phyloP scores from a whole-genome alignment of 2,888 invertebrate genomes.

The Ypsolopha sequella region DNA sequence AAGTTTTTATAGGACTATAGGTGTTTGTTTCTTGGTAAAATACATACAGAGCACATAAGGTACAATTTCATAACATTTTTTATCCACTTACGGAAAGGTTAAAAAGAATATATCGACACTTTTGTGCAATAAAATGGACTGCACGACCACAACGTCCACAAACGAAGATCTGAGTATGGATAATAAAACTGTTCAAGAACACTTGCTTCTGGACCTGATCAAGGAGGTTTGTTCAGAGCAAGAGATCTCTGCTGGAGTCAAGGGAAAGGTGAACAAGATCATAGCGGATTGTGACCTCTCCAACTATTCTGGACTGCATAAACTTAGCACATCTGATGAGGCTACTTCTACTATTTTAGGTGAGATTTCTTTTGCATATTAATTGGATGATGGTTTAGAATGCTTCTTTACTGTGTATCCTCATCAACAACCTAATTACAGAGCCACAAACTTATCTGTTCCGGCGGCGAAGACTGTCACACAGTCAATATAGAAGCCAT shows the following conservation, averaged over 20 bases:
- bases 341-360: constrained; percentile 51
- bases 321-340: constrained; percentile 47
- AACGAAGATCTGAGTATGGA: constrained; percentile 28
- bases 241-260: constrained; percentile 33
- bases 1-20: too few relatives aligned
- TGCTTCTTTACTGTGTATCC: too few relatives aligned
- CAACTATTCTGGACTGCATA: constrained; percentile 51
- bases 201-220: constrained; percentile 43
- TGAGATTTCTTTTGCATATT: too few relatives aligned
- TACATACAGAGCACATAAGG: too few relatives aligned
- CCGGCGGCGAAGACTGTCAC: too few relatives aligned
- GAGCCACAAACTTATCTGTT: too few relatives aligned
- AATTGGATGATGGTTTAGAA: too few relatives aligned
- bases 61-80: too few relatives aligned
- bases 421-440: too few relatives aligned
- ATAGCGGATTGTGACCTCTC: constrained; percentile 51
- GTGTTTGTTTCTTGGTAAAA: too few relatives aligned
- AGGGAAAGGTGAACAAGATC: constrained; percentile 47
- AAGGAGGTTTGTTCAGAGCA: constrained; percentile 41
- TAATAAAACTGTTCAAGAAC: constrained; percentile 36
- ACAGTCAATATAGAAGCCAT: too few relatives aligned
- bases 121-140: constrained; percentile 31
- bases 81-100: not conserved
- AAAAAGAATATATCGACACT: not conserved
- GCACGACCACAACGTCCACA: constrained; percentile 34